Conservation (phyloP, 1,140 invertebrate genomes). For the Macrobrachium nipponense region DNA sequence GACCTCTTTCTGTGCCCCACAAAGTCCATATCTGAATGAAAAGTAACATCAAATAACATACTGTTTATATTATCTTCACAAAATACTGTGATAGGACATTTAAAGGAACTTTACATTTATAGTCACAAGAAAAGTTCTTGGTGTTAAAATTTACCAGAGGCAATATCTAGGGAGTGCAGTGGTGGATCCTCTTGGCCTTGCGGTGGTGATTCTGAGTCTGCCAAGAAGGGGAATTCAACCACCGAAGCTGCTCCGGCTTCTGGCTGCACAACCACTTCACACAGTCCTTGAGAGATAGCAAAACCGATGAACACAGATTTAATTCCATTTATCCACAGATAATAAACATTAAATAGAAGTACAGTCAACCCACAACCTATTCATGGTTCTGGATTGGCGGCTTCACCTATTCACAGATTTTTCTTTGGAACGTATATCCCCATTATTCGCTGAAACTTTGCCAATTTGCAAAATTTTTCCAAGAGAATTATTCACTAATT, state of each 20-base stretch:
- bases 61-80: not conserved
- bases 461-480: too few species aligned
- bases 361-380: too few species aligned
- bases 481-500: too few species aligned
- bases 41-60: not conserved
- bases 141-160: slow-evolving; percentile 7
- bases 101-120: not conserved
- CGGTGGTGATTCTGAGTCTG: slow-evolving; percentile 41
- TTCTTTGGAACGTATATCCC: too few species aligned
- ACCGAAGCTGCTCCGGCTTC: slow-evolving; percentile 21
- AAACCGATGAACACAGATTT: not conserved
- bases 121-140: not conserved
- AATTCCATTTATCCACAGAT: too few species aligned
- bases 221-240: slow-evolving; percentile 39
- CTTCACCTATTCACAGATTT: too few species aligned
- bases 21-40: slow-evolving; percentile 76
- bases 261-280: slow-evolving; percentile 44
- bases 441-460: too few species aligned
- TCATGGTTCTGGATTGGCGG: too few species aligned
- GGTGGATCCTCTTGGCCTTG: slow-evolving; percentile 32
- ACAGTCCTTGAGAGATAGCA: slow-evolving; percentile 3
- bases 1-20: slow-evolving; percentile 82
- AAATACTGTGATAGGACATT: not conserved
- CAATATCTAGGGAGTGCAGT: slow-evolving; percentile 51
- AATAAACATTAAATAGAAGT: too few species aligned